phyloP scores from a whole-genome alignment of 2,113 vertebrate genomes.

The Pachyramphus minor region DNA sequence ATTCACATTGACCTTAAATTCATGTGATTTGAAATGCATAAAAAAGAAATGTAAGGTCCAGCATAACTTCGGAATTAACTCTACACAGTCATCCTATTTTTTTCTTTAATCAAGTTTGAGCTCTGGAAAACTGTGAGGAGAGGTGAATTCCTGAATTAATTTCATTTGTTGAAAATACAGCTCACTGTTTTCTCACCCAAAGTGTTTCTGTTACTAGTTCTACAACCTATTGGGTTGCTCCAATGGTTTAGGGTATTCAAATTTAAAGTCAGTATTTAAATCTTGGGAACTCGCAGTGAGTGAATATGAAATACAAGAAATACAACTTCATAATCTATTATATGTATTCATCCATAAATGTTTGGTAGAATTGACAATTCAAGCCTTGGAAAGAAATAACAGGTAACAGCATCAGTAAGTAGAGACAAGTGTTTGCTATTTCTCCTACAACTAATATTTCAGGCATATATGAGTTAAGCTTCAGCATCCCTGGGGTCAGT shows the following conservation, averaged over 20 bases:
- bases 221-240: background rate
- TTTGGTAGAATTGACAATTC: background rate
- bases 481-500: background rate
- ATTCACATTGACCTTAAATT: background rate
- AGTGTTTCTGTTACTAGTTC: background rate
- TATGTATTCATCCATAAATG: background rate
- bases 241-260: background rate
- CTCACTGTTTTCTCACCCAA: background rate
- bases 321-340: background rate
- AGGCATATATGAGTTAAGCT: background rate
- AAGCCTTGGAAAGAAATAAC: background rate
- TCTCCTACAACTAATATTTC: background rate
- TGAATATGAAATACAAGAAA: background rate
- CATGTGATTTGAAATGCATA: background rate
- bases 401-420: background rate
- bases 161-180: background rate
- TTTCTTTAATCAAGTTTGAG: background rate
- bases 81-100: background rate
- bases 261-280: background rate
- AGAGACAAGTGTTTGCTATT: background rate
- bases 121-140: background rate
- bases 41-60: background rate
- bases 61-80: background rate
- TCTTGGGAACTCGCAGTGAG: background rate
- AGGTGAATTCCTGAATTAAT: background rate